Percentiles rank a stretch among this genome's conserved stretches.
These are phyloP conservation scores for Diplolepis rosae DNA, from an alignment of 2,888 invertebrate genomes.

Conservation along the genomic window DNA sequence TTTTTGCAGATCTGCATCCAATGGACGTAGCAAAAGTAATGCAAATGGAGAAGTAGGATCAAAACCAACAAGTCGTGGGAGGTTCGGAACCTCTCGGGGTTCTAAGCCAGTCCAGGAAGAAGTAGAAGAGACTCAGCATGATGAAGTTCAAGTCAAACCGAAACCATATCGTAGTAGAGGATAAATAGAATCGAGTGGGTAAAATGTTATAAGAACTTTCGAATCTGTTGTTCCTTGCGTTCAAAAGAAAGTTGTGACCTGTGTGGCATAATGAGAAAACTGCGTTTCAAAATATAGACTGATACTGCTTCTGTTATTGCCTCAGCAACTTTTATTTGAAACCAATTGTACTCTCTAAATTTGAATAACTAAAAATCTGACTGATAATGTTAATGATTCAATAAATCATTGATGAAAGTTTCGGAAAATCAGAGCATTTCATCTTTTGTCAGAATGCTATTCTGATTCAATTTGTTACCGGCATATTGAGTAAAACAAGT, in stretches of 20 bases:
- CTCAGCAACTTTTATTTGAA: constrained; percentile 13
- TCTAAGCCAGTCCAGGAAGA: constrained; percentile 60
- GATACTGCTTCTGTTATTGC: constrained; percentile 13
- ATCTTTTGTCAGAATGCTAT: not conserved
- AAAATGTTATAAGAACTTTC: constrained; percentile 28
- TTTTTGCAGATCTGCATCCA: constrained; percentile 40
- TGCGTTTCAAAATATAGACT: constrained; percentile 9
- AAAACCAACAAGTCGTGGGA: constrained; percentile 58
- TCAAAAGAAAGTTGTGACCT: constrained; percentile 27
- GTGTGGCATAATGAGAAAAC: constrained; percentile 23
- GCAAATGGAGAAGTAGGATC: constrained; percentile 52
- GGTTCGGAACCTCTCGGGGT: constrained; percentile 59
- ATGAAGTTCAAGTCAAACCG: constrained; percentile 65
- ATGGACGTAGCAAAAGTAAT: constrained; percentile 46
- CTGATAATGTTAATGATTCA: not conserved
- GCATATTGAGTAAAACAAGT: not conserved
- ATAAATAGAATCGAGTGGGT: constrained; percentile 43
- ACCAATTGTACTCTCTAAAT: constrained; percentile 4
- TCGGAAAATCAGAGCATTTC: not conserved
- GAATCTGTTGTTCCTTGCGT: constrained; percentile 25
- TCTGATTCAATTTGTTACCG: not conserved
- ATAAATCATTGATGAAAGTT: not conserved
- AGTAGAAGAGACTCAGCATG: constrained; percentile 65
- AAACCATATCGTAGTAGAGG: constrained; percentile 62
- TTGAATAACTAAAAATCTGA: not conserved